Percentiles rank a stretch among this genome's conserved stretches.
These are phyloP conservation scores for Lycodopsis pacificus DNA, from an alignment of 2,797 vertebrate genomes.

Conservation along the genomic window DNA sequence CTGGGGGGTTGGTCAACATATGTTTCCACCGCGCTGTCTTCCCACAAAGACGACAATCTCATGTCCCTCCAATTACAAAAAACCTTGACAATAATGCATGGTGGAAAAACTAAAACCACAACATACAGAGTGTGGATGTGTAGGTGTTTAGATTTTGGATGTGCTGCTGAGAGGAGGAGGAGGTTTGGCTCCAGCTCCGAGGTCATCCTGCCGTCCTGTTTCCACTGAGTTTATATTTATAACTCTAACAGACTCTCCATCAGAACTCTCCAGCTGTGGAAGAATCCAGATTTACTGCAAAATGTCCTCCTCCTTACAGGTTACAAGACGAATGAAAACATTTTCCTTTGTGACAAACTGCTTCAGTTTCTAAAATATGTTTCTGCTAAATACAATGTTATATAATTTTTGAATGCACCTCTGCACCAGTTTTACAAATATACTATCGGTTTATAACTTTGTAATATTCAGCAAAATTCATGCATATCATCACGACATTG, in stretches of 20 bases:
- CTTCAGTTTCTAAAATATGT: not conserved
- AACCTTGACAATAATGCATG: constrained; percentile 57
- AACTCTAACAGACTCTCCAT: constrained; percentile 14
- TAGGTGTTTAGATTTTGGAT: not conserved
- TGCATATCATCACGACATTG: not conserved
- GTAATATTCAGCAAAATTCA: not conserved
- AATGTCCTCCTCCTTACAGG: not conserved
- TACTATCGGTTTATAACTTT: not conserved
- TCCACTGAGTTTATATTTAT: constrained; percentile 30
- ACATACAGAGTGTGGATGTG: constrained; percentile 22
- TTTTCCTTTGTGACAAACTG: not conserved
- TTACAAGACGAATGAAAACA: not conserved
- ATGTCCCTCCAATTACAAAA: constrained; percentile 71
- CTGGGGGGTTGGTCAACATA: constrained; percentile 77
- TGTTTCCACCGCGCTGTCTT: constrained; percentile 71
- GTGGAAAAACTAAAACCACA: constrained; percentile 7
- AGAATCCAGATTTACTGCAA: not conserved
- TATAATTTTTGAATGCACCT: not conserved
- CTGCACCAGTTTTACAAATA: not conserved
- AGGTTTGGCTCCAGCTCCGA: constrained; percentile 16
- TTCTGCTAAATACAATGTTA: not conserved
- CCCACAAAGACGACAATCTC: constrained; percentile 63
- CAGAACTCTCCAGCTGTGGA: constrained; percentile 23
- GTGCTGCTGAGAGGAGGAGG: not conserved
- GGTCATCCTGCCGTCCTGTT: constrained; percentile 22